These are phyloP conservation scores for Corythaeola cristata DNA, from an alignment of 2,113 vertebrate species.

Conservation along the genomic window DNA sequence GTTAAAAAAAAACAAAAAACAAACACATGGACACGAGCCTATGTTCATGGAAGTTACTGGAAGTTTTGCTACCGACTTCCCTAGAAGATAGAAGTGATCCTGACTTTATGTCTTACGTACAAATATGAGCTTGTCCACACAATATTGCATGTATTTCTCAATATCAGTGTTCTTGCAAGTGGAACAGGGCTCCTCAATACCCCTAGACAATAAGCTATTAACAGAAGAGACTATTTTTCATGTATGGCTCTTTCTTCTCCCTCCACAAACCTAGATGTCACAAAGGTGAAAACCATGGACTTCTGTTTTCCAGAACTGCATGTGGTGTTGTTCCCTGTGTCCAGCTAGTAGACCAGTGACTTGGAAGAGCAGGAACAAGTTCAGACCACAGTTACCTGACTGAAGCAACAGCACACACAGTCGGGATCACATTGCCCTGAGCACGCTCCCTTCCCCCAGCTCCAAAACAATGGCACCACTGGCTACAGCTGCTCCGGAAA, in stretches of 20 bases:
- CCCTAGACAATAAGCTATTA: not conserved
- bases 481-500: not conserved
- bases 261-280: not conserved
- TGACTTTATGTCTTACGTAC: not conserved
- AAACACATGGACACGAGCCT: not conserved
- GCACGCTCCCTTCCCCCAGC: fast-evolving
- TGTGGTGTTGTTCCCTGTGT: not conserved
- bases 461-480: not conserved
- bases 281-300: not conserved
- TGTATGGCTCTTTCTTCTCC: not conserved
- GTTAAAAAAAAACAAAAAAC: not conserved
- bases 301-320: not conserved
- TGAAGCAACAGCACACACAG: not conserved
- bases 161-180: not conserved
- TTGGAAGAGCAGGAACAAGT: not conserved
- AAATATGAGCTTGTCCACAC: not conserved
- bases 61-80: not conserved
- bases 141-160: not conserved
- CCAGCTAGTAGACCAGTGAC: not conserved
- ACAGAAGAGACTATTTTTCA: not conserved
- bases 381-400: not conserved
- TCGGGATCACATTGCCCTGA: not conserved
- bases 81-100: not conserved
- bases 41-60: not conserved
- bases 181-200: not conserved